Base-by-base conservation (phyloP, 2,888 invertebrate genomes). In the Chloroclystis v-ata region DNA sequence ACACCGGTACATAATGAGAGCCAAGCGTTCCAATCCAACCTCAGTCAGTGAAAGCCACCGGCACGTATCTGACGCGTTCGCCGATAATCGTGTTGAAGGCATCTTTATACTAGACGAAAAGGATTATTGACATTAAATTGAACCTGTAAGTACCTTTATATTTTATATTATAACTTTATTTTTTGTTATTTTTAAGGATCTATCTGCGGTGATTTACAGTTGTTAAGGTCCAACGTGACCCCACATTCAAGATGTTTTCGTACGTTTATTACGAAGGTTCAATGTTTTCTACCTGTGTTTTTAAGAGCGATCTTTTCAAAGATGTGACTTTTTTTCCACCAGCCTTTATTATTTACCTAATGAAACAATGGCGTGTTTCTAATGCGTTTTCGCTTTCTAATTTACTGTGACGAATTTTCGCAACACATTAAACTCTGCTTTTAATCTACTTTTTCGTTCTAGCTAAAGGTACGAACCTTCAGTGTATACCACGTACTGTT, bases 401-500 rank as follows among this genome's bases (percentile, higher is more conserved):
- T 84, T 81, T 68, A 74, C 76, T 76, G 59, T 81, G 81, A 78
- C 80, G 69, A 82, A 82, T 82, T 74, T 72, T 76, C 71, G 70
- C 68, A 71, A 73, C 57, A 64, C 63, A 56, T 55, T 55, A 56
- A 48, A 37, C 32, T 30, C 48, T 38, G 44, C 54, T 60, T n/a
- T 14, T 14, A 63, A 67, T 65, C 62, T 61, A 54, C 63, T 67
- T 65, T 64, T 60, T 65, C 60, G 65, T 41, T 20, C 2, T 20
- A 4, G 9, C 26, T 6, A 8, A 8, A 26, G n/a, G n/a, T n/a
- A n/a, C n/a, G n/a, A n/a, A n/a, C n/a, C n/a, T n/a, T n/a, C n/a
- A n/a, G n/a, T n/a, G n/a, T n/a, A n/a, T n/a, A n/a, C n/a, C n/a
- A n/a, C n/a, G n/a, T n/a, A n/a, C n/a, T n/a, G n/a, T n/a, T n/a